Evolutionary conservation across 2,797 vertebrate genomes (phyloP), one percentile per base, ranked within the genome.

Genomic region (Martes flavigula): DNA sequence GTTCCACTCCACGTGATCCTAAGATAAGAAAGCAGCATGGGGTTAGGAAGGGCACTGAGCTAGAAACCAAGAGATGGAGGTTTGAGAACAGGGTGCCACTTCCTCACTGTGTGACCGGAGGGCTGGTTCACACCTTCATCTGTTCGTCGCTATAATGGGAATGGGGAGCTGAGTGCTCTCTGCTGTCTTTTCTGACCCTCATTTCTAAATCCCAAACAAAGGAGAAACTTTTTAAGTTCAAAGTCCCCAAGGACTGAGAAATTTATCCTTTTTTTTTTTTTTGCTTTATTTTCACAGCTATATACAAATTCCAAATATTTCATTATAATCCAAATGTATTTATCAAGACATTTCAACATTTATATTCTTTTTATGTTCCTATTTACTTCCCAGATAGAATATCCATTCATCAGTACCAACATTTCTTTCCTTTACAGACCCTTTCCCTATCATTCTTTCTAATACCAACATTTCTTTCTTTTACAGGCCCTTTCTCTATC

Each of bases 301-400:
- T 38, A 23, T 40, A 70, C 15, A 64, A 30, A 35, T 82, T 72
- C 14, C 13, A 95, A 94, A 68, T 12, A n/a, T 4, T 73, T 64
- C 9, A 21, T 77, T 94, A 66, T 66, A 46, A n/a, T 87, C 18
- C 30, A 73, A 35, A 35, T 73, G 38, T 92, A 73, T 46, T 79
- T 73, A 46, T 11, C 15, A 64, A 87, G 43, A 75, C 35, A 25
- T 58, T 58, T 60, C 48, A 78, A 38, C 68, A 56, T 81, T 68
- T 83, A 23, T 32, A 43, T 58, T 68, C 9, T 62, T 88, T 95
- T 56, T 64, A 92, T 72, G 58, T 86, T 27, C 23, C 5, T 54
- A 11, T 89, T 89, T 78, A 46, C 56, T 92, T 96, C 46, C n/a
- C 77, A 64, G 46, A 12, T 92, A 38, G 75, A 83, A 56, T 30